Percentiles rank a stretch among this genome's conserved stretches.
These are phyloP conservation scores for Tiliqua scincoides DNA, from an alignment of 2,113 vertebrate genomes.

Conservation along the genomic window DNA sequence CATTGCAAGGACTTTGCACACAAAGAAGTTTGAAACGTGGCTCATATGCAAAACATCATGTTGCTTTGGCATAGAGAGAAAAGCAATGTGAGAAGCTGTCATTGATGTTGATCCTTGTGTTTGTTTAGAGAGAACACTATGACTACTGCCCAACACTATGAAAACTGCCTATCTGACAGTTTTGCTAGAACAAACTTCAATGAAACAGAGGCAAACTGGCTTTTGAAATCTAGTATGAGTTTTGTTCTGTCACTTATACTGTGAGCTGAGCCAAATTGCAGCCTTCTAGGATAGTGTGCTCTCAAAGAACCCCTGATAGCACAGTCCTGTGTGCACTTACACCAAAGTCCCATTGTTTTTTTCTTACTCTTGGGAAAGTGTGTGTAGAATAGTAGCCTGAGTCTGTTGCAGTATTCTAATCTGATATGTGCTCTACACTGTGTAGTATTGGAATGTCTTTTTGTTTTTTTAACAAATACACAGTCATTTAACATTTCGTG, in stretches of 20 bases:
- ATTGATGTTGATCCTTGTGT: neutral
- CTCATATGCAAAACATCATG: neutral
- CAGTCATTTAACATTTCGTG: neutral
- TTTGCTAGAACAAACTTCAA: neutral
- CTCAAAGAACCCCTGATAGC: neutral
- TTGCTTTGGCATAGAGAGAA: neutral
- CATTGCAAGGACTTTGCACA: slow-evolving; percentile 22
- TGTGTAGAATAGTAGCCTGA: neutral
- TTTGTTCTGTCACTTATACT: neutral
- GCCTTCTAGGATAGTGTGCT: neutral
- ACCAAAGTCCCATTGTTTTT: too few species aligned
- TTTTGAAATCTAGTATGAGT: neutral
- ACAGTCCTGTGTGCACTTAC: too few species aligned
- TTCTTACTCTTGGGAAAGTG: too few species aligned
- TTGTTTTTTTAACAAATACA: neutral
- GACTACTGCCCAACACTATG: slow-evolving; percentile 10
- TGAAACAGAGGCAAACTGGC: neutral
- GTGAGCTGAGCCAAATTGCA: rapidly evolving
- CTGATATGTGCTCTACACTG: neutral
- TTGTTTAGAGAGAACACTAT: neutral
- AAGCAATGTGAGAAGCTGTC: neutral
- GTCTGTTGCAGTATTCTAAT: neutral
- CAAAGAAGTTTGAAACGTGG: neutral
- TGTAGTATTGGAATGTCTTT: neutral
- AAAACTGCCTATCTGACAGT: neutral